Base-by-base conservation (phyloP, 2,888 invertebrate genomes). In the Corythucha ciliata region DNA sequence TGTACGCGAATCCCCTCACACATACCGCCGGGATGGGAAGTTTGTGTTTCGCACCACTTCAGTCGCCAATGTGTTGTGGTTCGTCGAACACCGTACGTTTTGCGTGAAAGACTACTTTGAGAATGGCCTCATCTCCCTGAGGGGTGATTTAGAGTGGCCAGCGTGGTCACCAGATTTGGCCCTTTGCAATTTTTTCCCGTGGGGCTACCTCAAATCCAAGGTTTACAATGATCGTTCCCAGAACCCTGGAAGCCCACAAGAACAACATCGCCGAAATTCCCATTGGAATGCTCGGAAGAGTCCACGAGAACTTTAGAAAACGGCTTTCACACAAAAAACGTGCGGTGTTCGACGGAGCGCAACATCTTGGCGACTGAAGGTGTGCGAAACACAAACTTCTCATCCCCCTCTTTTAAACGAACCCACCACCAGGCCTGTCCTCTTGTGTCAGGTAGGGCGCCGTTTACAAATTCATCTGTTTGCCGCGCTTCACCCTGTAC, bases 181-280 rank as follows among this genome's bases (percentile, higher is more conserved):
- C n/a, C n/a, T n/a, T n/a, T n/a, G 27, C 29, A 21, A 44, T 29
- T 44, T 29, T 44, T 44, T 44, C 29, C 20, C 32, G 29, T 44
- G 29, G 44, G 44, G 44, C 27, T 41, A 41, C 41, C 41, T 41
- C 25, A 41, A 41, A 25, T 24, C 24, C 25, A 39, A 39, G n/a
- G 45, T 59, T 48, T 56, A 59, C 50, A 52, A 42, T 14, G 54
- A 59, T 49, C 58, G 44, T 51, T n/a, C 57, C 58, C 42, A 52
- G 52, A 50, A 60, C 49, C 54, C 50, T 60, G 32, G 34, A 46
- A 52, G 48, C 54, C 22, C 48, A 56, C 24, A 58, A 58, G 47
- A 49, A 52, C 52, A 57, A 56, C 48, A 60, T 58, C 45, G n/a
- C n/a, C n/a, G n/a, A n/a, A n/a, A n/a, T n/a, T n/a, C 45, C 45